Base-by-base conservation (phyloP, 2,797 vertebrate genomes). In the Arremon brunneinucha region DNA sequence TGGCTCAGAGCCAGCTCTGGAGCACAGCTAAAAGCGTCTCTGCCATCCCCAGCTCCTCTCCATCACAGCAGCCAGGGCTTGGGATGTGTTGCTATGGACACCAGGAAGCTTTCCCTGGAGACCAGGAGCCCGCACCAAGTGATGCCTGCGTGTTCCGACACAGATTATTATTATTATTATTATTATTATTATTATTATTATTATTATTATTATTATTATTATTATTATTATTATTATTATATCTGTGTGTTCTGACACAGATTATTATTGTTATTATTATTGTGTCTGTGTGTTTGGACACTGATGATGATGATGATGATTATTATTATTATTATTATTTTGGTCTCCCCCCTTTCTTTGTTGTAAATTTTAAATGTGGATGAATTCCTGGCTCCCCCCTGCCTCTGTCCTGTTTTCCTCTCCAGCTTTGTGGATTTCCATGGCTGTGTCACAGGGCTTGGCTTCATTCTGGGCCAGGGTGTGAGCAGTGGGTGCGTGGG, bases 81-180 rank as follows among this genome's bases (percentile, higher is more conserved):
- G 92, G 92, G 6, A 55, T 87, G 74, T 46, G 95, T 96, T 97
- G 96, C 97, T 97, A 96, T 96, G 96, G 96, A 39, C 96, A 97
- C 97, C 80, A 34, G 83, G 94, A 96, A 93, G 93, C 72, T 97
- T 93, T 68, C 95, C 91, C 65, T 91, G 71, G 95, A 94, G 96
- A 97, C 94, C 86, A 88, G 77, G 70, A 95, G 70, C 89, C 80
- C 1, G 6, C 84, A 83, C 96, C 44, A 80, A 96, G 85, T 39
- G 83, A 94, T 95, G 81, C 68, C 60, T 82, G 81, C 59, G 6
- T 89, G 82, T 93, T 95, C 71, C 52, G 39, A 77, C 49, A 28
- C 49, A 16, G 39, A 39, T 7, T 5, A 49, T 24, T 47, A 47
- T 24, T 47, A 47, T 47, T 47, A 24, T 47, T 47, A 47, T 24